phyloP scores from a whole-genome alignment of 2,888 invertebrate genomes.

The Cheilosia variabilis region DNA sequence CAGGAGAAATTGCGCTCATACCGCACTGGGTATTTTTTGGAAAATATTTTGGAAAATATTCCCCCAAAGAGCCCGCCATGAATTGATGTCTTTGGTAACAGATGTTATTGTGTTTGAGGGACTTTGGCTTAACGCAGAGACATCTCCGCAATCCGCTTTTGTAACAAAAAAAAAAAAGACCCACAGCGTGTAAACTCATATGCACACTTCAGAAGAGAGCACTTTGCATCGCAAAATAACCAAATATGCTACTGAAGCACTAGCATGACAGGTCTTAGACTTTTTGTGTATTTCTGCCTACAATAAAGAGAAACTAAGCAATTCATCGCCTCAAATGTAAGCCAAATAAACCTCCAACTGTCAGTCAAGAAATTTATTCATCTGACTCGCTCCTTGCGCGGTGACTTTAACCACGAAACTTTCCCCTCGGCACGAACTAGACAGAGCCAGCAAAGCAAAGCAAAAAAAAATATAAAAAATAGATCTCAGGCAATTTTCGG shows the following conservation, averaged over 20 bases:
- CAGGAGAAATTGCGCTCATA: too few species aligned
- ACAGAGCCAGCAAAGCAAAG: neutral
- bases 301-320: conserved; percentile 1
- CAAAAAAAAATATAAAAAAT: neutral
- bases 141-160: conserved; percentile 32
- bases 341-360: conserved; percentile 58
- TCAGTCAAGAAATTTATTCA: conserved; percentile 54
- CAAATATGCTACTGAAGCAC: neutral
- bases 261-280: neutral
- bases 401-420: conserved; percentile 4
- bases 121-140: conserved; percentile 19
- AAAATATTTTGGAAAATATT: conserved; percentile 24
- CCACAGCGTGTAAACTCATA: too few species aligned
- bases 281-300: neutral
- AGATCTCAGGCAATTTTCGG: conserved; percentile 48
- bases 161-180: too few species aligned
- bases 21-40: conserved; percentile 48
- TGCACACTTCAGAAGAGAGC: too few species aligned
- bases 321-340: conserved; percentile 31
- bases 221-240: too few species aligned
- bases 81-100: conserved; percentile 22
- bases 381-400: conserved; percentile 9
- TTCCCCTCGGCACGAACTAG: neutral
- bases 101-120: conserved; percentile 8
- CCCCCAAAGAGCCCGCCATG: neutral